phyloP scores from a whole-genome alignment of 2,888 invertebrate genomes.

The Geophilus truncorum region DNA sequence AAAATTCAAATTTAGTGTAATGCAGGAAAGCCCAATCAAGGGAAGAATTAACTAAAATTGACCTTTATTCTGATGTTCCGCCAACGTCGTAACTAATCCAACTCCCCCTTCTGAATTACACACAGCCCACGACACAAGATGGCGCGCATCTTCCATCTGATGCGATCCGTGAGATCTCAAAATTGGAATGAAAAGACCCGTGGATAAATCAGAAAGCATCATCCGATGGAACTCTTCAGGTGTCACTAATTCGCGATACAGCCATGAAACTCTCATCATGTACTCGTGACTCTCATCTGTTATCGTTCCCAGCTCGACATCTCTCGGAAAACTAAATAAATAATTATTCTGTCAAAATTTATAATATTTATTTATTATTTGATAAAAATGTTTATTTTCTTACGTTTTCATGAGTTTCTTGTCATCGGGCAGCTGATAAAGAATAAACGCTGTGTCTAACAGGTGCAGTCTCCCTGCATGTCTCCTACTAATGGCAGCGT shows the following conservation, averaged over 20 bases:
- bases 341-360: no score
- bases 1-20: no score
- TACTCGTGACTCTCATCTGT: conserved; percentile 12
- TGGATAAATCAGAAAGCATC: conserved; percentile 28
- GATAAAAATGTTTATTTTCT: background rate
- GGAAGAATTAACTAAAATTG: background rate
- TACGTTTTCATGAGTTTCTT: background rate
- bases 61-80: conserved; percentile 32
- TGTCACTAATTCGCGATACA: conserved; percentile 25
- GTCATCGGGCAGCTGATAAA: background rate
- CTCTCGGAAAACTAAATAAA: conserved; percentile 2
- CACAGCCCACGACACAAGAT: conserved; percentile 29
- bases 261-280: conserved; percentile 28
- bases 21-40: no score
- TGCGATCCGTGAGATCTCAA: background rate
- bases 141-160: conserved; percentile 14
- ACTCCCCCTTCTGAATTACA: conserved; percentile 25
- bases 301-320: background rate
- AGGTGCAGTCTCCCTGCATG: background rate
- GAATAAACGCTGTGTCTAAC: background rate
- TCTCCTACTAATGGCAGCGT: background rate
- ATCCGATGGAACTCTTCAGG: conserved; percentile 9
- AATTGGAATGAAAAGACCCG: background rate
- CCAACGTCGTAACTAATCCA: background rate
- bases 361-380: no score